Evolutionary conservation across 1,140 invertebrate genomes (phyloP).

Genomic region (Diuraphis noxia): DNA sequence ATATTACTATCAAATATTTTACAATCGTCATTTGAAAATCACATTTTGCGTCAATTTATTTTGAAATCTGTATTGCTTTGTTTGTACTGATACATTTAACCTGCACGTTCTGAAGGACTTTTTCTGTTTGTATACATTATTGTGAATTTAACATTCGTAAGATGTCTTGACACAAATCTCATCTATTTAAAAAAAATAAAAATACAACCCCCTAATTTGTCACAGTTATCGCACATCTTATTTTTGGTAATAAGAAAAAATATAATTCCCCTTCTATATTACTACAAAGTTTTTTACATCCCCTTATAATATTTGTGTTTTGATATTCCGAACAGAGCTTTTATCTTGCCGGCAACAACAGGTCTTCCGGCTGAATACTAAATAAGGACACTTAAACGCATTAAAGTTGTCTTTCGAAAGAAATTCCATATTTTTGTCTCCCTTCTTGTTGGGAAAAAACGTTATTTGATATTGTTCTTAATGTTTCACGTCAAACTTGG

Average conservation of each 20-base stretch:
- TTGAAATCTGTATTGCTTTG: background rate
- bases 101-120: background rate
- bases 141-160: constrained; percentile 34
- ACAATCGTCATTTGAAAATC: background rate
- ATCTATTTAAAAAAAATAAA: constrained; percentile 34
- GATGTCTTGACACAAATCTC: constrained; percentile 25
- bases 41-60: background rate
- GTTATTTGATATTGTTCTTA: constrained; percentile 53
- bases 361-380: constrained; percentile 54
- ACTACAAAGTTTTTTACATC: constrained; percentile 34
- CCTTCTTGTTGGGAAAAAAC: background rate
- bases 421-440: constrained; percentile 52
- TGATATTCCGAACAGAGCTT: constrained; percentile 51
- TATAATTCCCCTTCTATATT: constrained; percentile 42
- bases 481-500: constrained; percentile 50
- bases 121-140: background rate
- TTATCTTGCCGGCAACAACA: constrained; percentile 52
- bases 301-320: constrained; percentile 41
- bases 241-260: constrained; percentile 39
- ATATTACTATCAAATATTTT: background rate
- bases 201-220: constrained; percentile 46
- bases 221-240: constrained; percentile 50
- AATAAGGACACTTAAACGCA: constrained; percentile 54
- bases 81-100: background rate
- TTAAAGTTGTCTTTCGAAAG: constrained; percentile 54